Percentiles rank a stretch among this genome's conserved stretches.
phyloP scores from a whole-genome alignment of 2,113 vertebrate species.

The Poecilia latipinna region DNA sequence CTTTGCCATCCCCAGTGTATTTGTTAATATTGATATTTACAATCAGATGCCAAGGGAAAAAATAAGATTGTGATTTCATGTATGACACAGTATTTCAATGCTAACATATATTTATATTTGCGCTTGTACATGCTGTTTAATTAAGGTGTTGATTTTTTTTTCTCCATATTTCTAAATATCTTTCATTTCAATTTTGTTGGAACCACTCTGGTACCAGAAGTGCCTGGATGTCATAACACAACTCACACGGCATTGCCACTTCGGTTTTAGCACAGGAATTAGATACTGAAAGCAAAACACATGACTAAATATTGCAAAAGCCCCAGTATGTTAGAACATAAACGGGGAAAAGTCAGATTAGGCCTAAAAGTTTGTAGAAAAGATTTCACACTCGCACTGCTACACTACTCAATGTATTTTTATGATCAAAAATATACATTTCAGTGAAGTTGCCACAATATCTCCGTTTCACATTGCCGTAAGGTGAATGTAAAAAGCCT shows the following conservation, averaged over 20 bases:
- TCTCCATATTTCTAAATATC: not conserved
- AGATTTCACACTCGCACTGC: conserved; percentile 36
- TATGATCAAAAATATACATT: conserved; percentile 36
- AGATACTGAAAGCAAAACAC: conserved; percentile 39
- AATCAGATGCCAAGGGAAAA: conserved; percentile 42
- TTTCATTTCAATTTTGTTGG: conserved; percentile 14
- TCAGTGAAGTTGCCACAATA: conserved; percentile 9
- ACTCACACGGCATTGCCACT: not conserved
- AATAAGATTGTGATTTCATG: conserved; percentile 55
- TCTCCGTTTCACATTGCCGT: not conserved
- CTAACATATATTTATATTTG: conserved; percentile 14
- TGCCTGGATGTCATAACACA: conserved; percentile 37
- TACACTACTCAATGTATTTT: conserved; percentile 39
- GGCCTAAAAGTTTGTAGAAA: conserved; percentile 44
- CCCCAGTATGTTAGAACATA: conserved; percentile 36
- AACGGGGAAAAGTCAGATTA: conserved; percentile 39
- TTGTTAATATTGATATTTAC: conserved; percentile 42
- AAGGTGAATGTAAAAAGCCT: not conserved
- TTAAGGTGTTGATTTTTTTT: not conserved
- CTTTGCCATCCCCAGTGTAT: conserved; percentile 16
- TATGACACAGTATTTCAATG: conserved; percentile 10
- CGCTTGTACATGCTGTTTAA: conserved; percentile 16
- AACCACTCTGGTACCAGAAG: conserved; percentile 6
- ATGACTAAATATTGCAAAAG: conserved; percentile 19
- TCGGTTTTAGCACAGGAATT: conserved; percentile 19